These are phyloP conservation scores for Euclidia mi DNA, from an alignment of 2,888 invertebrate genomes.

Conservation along the genomic window DNA sequence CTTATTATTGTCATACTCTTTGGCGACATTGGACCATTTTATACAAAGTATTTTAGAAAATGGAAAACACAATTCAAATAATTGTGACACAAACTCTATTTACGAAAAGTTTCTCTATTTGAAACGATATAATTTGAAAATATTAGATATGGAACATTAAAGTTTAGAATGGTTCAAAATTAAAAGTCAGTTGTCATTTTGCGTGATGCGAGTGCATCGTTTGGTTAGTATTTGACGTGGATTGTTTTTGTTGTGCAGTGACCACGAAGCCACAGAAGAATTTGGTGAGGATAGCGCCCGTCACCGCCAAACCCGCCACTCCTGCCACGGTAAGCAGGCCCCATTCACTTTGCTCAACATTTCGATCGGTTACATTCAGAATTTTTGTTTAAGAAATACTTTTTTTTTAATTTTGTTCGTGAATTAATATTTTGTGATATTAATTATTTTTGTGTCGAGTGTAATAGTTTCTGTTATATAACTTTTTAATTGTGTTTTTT, in stretches of 20 bases:
- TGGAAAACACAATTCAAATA: slow-evolving; percentile 62
- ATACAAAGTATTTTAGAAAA: slow-evolving; percentile 59
- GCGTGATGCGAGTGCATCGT: slow-evolving; percentile 1
- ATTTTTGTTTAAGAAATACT: too few relatives aligned
- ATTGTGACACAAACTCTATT: slow-evolving; percentile 57
- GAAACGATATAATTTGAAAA: slow-evolving; percentile 60
- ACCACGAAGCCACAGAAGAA: slow-evolving; percentile 73
- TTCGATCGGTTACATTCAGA: not conserved
- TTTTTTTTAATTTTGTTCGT: too few relatives aligned
- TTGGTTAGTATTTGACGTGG: slow-evolving; percentile 7
- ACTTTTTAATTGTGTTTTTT: too few relatives aligned
- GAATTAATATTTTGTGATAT: too few relatives aligned
- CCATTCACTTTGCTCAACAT: not conserved
- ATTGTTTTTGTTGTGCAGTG: slow-evolving; percentile 54
- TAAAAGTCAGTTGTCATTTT: slow-evolving; percentile 56
- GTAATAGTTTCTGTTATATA: too few relatives aligned
- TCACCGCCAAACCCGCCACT: slow-evolving; percentile 59
- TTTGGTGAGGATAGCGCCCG: slow-evolving; percentile 80
- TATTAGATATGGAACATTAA: slow-evolving; percentile 61
- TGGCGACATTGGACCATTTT: slow-evolving; percentile 33
- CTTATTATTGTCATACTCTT: slow-evolving; percentile 21
- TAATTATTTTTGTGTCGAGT: too few relatives aligned
- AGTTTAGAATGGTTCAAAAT: slow-evolving; percentile 63
- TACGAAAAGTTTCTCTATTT: slow-evolving; percentile 67
- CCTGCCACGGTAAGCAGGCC: slow-evolving; percentile 67